Conservation (phyloP, 2,113 vertebrate genomes). For the Nyctereutes procyonoides region DNA sequence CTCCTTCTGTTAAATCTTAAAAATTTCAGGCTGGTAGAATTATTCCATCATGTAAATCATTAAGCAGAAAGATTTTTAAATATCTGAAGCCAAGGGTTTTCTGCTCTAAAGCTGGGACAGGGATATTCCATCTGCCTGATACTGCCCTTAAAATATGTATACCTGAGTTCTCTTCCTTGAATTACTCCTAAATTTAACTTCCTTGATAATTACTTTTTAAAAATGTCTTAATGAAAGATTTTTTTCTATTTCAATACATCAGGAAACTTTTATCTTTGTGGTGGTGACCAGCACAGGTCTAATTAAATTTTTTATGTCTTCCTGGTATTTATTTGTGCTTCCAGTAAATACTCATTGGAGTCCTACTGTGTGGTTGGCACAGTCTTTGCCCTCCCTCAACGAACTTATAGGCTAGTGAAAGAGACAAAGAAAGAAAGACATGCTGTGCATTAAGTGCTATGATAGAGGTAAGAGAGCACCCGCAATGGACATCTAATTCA, state of each 20-base stretch:
- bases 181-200: background rate
- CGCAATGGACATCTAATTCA: background rate
- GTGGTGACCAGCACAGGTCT: background rate
- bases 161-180: background rate
- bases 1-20: background rate
- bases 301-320: background rate
- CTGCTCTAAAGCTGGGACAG: background rate
- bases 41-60: background rate
- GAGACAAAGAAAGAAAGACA: background rate
- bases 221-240: background rate
- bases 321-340: background rate
- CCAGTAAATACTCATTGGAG: background rate
- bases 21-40: background rate
- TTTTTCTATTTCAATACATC: background rate
- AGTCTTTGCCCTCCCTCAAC: background rate
- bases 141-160: background rate
- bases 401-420: background rate
- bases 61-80: background rate
- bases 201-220: conserved; percentile 4
- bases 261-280: background rate
- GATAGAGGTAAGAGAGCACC: background rate
- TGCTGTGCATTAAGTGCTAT: background rate
- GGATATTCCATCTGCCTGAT: background rate
- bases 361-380: background rate
- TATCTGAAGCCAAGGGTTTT: background rate